Evolutionary conservation across 2,888 invertebrate genomes (phyloP).

Genomic region (Lissocephala sabroskyi): DNA sequence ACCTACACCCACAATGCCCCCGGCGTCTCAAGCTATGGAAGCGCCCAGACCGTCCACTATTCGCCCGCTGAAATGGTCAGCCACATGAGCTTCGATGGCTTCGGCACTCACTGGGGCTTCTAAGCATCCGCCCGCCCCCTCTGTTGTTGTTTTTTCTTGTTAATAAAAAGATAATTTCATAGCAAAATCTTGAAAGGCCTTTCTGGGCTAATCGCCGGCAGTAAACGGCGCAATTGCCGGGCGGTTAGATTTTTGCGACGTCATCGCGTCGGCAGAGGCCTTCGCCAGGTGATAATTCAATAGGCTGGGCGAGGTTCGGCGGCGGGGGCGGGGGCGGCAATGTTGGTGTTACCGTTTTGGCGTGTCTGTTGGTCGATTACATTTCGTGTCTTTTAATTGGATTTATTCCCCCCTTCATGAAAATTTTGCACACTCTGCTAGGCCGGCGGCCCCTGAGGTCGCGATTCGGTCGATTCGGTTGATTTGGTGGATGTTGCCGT

Average conservation of each 20-base stretch:
- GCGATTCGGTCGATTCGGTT: constrained; percentile 18
- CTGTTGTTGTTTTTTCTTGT: neutral
- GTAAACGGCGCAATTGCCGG: constrained; percentile 14
- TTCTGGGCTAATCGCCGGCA: constrained; percentile 22
- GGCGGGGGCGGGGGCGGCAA: constrained; percentile 3
- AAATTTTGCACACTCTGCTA: neutral
- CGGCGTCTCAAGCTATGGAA: constrained; percentile 59
- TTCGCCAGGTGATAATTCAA: constrained; percentile 8
- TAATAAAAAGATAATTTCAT: constrained; percentile 18
- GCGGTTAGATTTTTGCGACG: constrained; percentile 46
- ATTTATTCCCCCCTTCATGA: no score
- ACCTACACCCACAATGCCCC: constrained; percentile 69
- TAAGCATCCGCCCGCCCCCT: constrained; percentile 68
- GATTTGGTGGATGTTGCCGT: no score
- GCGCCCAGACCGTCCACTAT: constrained; percentile 72
- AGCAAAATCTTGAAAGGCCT: constrained; percentile 16
- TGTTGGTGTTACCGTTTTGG: constrained; percentile 5
- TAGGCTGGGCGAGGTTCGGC: constrained; percentile 1
- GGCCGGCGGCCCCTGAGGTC: neutral
- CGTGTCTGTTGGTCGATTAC: constrained; percentile 20
- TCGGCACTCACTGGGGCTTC: constrained; percentile 79
- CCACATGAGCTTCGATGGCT: constrained; percentile 78
- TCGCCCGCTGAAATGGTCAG: constrained; percentile 77
- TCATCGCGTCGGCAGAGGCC: constrained; percentile 25
- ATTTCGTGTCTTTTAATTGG: constrained; percentile 53